Percentiles rank a stretch among this genome's conserved stretches.
Evolutionary conservation across 2,888 invertebrate genomes (phyloP).

Genomic region (Eristalis intricaria): DNA sequence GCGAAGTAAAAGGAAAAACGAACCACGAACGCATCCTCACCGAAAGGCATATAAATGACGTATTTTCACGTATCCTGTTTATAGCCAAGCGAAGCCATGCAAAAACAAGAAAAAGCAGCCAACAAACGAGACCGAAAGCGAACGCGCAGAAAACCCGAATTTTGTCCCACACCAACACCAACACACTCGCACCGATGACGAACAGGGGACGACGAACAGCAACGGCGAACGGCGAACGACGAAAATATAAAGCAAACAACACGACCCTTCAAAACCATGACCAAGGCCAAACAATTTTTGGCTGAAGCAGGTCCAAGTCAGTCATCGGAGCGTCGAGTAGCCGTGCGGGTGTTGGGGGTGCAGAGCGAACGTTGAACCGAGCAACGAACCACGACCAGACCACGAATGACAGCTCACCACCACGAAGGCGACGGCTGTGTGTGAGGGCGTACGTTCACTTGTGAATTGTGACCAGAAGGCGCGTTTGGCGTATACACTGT

Average conservation of each 20-base stretch:
- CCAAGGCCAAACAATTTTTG: slow-evolving; percentile 76
- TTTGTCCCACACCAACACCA: slow-evolving; percentile 43
- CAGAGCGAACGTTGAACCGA: slow-evolving; percentile 53
- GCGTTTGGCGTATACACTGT: slow-evolving; percentile 51
- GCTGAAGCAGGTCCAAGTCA: slow-evolving; percentile 74
- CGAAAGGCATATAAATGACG: slow-evolving; percentile 36
- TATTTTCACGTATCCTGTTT: slow-evolving; percentile 56
- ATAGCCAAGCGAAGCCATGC: slow-evolving; percentile 12
- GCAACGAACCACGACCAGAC: slow-evolving; percentile 54
- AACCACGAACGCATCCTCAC: neutral
- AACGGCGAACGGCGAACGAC: neutral
- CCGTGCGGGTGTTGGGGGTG: slow-evolving; percentile 30
- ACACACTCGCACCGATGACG: neutral
- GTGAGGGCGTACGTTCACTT: slow-evolving; percentile 42
- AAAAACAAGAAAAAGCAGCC: slow-evolving; percentile 18
- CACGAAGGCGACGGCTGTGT: slow-evolving; percentile 12
- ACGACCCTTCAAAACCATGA: slow-evolving; percentile 73
- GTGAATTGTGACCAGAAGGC: slow-evolving; percentile 55
- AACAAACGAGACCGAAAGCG: slow-evolving; percentile 60
- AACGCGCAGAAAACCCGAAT: slow-evolving; percentile 49
- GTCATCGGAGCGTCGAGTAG: slow-evolving; percentile 11
- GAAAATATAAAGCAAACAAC: slow-evolving; percentile 24
- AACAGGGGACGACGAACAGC: neutral
- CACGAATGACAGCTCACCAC: slow-evolving; percentile 25
- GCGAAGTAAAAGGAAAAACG: neutral